Conservation (phyloP, 2,113 vertebrate species). For the Symphodus melops region DNA sequence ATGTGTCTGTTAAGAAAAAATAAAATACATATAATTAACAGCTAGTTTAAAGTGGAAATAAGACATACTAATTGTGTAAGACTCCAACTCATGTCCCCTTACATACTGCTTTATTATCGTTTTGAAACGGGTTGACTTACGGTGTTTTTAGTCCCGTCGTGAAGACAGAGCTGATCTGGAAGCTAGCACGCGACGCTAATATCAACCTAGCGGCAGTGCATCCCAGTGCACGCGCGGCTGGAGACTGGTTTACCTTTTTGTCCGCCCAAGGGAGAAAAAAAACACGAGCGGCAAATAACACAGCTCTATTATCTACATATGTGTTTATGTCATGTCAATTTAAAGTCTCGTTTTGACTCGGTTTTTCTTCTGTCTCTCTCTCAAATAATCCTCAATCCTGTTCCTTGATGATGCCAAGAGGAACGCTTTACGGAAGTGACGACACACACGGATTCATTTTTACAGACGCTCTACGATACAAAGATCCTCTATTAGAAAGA, state of each 20-base stretch:
- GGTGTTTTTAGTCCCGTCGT: conserved; percentile 56
- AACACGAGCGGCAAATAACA: not conserved
- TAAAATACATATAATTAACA: not conserved
- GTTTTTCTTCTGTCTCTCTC: conserved; percentile 35
- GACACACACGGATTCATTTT: conserved; percentile 53
- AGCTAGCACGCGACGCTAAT: conserved; percentile 67
- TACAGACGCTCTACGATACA: not conserved
- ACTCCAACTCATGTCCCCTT: not conserved
- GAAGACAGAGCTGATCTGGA: conserved; percentile 37
- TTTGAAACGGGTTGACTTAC: conserved; percentile 61
- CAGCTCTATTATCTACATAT: conserved; percentile 18
- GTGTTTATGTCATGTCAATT: conserved; percentile 31
- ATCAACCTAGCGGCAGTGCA: conserved; percentile 62
- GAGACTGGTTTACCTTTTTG: conserved; percentile 21
- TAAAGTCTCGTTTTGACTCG: not conserved
- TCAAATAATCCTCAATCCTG: conserved; percentile 57
- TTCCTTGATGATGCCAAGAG: conserved; percentile 45
- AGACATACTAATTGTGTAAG: fast-evolving
- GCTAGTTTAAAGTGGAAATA: not conserved
- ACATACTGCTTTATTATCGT: not conserved
- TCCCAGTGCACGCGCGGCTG: conserved; percentile 53
- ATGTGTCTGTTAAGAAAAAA: conserved; percentile 34
- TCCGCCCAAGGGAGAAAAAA: conserved; percentile 39
- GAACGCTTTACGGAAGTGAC: conserved; percentile 77
- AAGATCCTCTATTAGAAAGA: not conserved